phyloP scores from a whole-genome alignment of 2,797 vertebrate genomes.

The Acrocephalus scirpaceus region DNA sequence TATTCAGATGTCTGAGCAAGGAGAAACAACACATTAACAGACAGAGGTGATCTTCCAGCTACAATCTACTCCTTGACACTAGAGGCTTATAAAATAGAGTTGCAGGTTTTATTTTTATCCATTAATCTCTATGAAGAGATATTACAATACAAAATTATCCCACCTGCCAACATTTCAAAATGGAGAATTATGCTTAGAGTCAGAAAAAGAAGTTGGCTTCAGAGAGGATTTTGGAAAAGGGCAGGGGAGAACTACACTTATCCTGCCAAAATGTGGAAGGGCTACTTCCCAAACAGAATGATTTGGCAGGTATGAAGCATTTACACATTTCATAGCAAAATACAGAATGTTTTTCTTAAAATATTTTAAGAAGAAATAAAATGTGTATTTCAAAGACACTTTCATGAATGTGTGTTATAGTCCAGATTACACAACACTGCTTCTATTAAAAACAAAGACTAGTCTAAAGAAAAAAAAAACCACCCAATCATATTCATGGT shows the following conservation, averaged over 20 bases:
- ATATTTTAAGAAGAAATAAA: conserved; percentile 14
- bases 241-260: background rate
- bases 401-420: background rate
- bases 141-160: background rate
- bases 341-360: background rate
- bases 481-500: background rate
- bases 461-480: background rate
- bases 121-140: background rate
- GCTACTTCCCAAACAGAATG: background rate
- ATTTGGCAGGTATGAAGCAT: background rate
- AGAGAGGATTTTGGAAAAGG: background rate
- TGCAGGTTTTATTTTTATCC: background rate
- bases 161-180: background rate
- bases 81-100: background rate
- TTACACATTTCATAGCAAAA: background rate
- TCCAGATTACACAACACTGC: background rate
- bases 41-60: background rate
- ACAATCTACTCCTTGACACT: background rate
- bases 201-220: background rate
- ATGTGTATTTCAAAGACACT: background rate
- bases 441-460: conserved; percentile 7
- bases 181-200: background rate
- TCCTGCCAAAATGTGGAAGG: background rate
- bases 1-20: background rate
- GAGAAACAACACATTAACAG: background rate